A percentile compares a stretch with the other conserved stretches of the same genome.
These are phyloP conservation scores for Beris chalybata DNA, from an alignment of 2,888 invertebrate species.

Conservation along the genomic window DNA sequence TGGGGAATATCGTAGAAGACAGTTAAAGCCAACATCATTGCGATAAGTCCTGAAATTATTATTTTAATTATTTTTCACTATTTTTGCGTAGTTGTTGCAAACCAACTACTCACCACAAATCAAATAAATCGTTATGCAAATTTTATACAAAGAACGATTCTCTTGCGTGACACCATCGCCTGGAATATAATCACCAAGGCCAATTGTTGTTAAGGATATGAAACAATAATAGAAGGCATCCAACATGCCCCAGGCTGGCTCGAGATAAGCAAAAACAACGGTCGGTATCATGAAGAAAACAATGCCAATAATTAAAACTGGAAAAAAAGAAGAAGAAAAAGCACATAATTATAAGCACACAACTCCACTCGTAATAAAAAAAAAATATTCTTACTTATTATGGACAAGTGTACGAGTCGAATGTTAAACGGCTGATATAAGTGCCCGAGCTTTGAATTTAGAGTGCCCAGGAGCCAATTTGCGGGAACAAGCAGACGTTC, in stretches of 20 bases:
- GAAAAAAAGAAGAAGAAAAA: slow-evolving; percentile 45
- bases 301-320: slow-evolving; percentile 60
- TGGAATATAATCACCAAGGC: slow-evolving; percentile 87
- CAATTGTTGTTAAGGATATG: slow-evolving; percentile 86
- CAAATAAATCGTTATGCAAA: slow-evolving; percentile 72
- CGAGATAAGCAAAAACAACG: slow-evolving; percentile 70
- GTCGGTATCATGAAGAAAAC: slow-evolving; percentile 78
- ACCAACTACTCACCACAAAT: slow-evolving; percentile 44
- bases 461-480: slow-evolving; percentile 67
- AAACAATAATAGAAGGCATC: slow-evolving; percentile 91
- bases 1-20: slow-evolving; percentile 89
- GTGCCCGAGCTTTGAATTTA: slow-evolving; percentile 72
- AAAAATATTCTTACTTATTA: slow-evolving; percentile 60
- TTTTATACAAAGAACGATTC: slow-evolving; percentile 81
- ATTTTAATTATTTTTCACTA: not conserved
- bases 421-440: slow-evolving; percentile 75
- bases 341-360: not conserved
- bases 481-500: slow-evolving; percentile 78
- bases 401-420: slow-evolving; percentile 71
- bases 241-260: slow-evolving; percentile 80
- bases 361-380: not conserved
- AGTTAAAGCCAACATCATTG: slow-evolving; percentile 81
- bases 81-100: not conserved
- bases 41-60: slow-evolving; percentile 67
- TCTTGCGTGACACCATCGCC: slow-evolving; percentile 71